Base-by-base conservation (phyloP, 2,113 vertebrate genomes). In the Delphinus delphis region DNA sequence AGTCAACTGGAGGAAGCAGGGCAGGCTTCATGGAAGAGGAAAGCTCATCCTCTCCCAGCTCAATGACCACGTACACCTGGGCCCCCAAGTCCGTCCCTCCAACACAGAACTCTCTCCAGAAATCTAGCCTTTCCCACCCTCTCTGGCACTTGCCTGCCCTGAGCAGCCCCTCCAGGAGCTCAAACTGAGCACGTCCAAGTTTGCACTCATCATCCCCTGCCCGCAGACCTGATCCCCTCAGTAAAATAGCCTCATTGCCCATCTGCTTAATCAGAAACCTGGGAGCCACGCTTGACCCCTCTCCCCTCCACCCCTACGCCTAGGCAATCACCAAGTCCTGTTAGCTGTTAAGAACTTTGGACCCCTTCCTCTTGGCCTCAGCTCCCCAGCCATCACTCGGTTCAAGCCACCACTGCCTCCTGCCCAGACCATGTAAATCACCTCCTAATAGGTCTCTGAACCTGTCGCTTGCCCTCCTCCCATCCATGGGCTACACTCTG, bases 391-490 rank as follows among this genome's bases (percentile, higher is more conserved):
- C 8, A 65, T 25, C 53, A 18, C 36, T 68, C 9, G 7, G 25
- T 55, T 71, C 73, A 33, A 38, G 44, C 44, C 41, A 77, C 17
- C 50, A 1, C 12, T 9, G 28, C 44, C 76, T 81, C 33, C 11
- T 0, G 3, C 17, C 5, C 20, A 74, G 26, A 87, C 6, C 11
- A 0, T 1, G 8, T 33, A 31, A 70, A n/a, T 53, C 0, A 3
- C 33, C 26, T 25, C 68, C 18, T 44, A 25, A 11, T 2, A 15
- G 26, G 1, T 44, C 60, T 53, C 8, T 8, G 0, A 1, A 41
- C 13, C 62, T 36, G 25, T 41, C 31, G 9, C 44, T 44, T 18
- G 11, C 33, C 11, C n/a, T 76, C 55, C 14, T 74, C 65, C 7
- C 1, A 17, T 17, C 80, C 44, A 36, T 50, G 36, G 25, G 15